Base-by-base conservation (phyloP, 2,797 vertebrate genomes). In the Betta splendens region DNA sequence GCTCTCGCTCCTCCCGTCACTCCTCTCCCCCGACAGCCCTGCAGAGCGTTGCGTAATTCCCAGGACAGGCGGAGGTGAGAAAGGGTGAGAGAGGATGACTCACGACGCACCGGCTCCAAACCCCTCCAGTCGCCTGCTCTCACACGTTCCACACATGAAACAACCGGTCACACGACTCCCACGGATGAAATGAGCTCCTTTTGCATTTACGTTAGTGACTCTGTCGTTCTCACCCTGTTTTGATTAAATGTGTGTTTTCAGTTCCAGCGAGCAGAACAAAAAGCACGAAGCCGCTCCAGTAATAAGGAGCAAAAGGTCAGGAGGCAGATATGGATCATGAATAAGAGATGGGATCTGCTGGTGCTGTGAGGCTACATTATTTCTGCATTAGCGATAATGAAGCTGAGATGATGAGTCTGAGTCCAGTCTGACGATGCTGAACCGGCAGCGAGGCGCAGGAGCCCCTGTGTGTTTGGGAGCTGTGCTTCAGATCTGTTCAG, bases 11-110 rank as follows among this genome's bases (percentile, higher is more conserved):
- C 50, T 31, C 33, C 52, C 46, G 53, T 46, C 44, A 7, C 9
- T 39, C 53, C 42, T 51, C 9, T 25, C 32, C 53, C 20, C 77
- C 60, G 22, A 56, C 68, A 53, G 51, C 40, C 47, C 70, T 57
- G 57, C 50, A 39, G 64, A 62, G 55, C 50, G 78, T 88, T 88
- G 63, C 83, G 71, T 87, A 85, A 88, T 66, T 57, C 71, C 57
- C 64, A 44, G 54, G 8, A 9, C 17, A 67, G 56, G 53, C 8
- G 47, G 61, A 59, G 77, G 50, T 59, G 64, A 60, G 65, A 59
- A 59, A 52, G 40, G 58, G 37, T 2, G 51, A 61, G 52, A 33
- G 68, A 51, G 54, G 54, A 59, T 75, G 71, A 80, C 40, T 86
- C 77, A 85, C 56, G 44, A 80, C 46, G 54, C 38, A 54, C 43